Conservation (phyloP, 2,113 vertebrate genomes). For the Laticauda colubrina region DNA sequence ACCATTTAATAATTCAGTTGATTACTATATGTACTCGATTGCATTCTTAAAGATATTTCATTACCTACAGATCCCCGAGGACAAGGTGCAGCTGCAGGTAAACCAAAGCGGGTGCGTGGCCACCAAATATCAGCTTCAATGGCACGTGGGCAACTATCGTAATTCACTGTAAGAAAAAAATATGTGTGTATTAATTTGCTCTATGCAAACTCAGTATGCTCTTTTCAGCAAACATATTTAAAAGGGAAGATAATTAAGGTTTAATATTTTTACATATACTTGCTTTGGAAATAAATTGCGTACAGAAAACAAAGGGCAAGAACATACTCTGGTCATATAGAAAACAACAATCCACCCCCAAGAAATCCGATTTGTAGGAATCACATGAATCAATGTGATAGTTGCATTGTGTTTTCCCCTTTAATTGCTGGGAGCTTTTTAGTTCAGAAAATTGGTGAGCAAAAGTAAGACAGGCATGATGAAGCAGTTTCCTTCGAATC, state of each 20-base stretch:
- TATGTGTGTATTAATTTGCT: not conserved
- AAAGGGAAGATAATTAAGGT: not conserved
- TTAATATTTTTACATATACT: not conserved
- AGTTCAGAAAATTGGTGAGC: not conserved
- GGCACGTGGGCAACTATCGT: constrained; percentile 92
- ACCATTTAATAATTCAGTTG: not conserved
- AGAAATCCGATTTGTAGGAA: not conserved
- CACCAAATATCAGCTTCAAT: constrained; percentile 93
- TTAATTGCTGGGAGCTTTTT: not conserved
- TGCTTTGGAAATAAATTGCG: not conserved
- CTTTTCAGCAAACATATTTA: not conserved
- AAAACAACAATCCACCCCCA: not conserved
- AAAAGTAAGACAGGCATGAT: not conserved
- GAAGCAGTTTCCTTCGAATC: not conserved
- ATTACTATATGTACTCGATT: not conserved
- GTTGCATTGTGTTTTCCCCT: not conserved
- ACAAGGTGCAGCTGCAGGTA: constrained; percentile 89
- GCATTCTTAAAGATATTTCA: not conserved
- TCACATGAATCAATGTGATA: not conserved
- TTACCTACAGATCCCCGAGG: constrained; percentile 88
- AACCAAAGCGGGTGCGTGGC: constrained; percentile 92
- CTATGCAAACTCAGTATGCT: not conserved
- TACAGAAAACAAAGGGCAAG: not conserved
- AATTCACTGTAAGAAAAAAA: constrained; percentile 80
- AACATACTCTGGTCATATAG: not conserved